Conservation (phyloP, 2,888 invertebrate genomes). For the Anorthoa munda region DNA sequence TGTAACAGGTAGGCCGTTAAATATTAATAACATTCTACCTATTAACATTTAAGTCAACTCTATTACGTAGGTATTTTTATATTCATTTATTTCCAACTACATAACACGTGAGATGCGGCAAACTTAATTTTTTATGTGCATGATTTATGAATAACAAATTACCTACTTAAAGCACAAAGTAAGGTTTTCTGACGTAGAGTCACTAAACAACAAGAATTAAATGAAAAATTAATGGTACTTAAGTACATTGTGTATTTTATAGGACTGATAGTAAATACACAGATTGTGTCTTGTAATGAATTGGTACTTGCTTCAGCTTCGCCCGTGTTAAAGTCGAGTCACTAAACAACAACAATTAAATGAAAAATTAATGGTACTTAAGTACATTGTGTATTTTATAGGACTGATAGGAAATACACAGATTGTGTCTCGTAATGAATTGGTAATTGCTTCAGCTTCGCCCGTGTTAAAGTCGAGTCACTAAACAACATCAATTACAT, state of each 20-base stretch:
- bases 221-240: constrained; percentile 7
- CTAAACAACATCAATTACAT: constrained; percentile 3
- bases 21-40: constrained; percentile 14
- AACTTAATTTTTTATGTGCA: constrained; percentile 1
- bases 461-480: too few species aligned
- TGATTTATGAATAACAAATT: constrained; percentile 7
- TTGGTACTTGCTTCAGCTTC: too few species aligned
- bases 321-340: too few species aligned
- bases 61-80: not conserved
- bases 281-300: not conserved
- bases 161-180: not conserved
- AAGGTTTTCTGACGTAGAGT: not conserved
- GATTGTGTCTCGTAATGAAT: not conserved
- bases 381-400: too few species aligned
- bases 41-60: constrained; percentile 10
- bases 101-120: constrained; percentile 21
- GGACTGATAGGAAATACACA: not conserved
- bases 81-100: constrained; percentile 8
- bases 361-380: constrained; percentile 2
- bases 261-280: not conserved
- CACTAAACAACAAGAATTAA: constrained; percentile 14
- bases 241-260: constrained; percentile 6
- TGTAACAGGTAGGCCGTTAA: constrained; percentile 6
- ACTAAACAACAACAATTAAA: constrained; percentile 1
- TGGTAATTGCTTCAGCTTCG: too few species aligned